phyloP scores from a whole-genome alignment of 2,888 invertebrate species.

The Ochropleura leucogaster region DNA sequence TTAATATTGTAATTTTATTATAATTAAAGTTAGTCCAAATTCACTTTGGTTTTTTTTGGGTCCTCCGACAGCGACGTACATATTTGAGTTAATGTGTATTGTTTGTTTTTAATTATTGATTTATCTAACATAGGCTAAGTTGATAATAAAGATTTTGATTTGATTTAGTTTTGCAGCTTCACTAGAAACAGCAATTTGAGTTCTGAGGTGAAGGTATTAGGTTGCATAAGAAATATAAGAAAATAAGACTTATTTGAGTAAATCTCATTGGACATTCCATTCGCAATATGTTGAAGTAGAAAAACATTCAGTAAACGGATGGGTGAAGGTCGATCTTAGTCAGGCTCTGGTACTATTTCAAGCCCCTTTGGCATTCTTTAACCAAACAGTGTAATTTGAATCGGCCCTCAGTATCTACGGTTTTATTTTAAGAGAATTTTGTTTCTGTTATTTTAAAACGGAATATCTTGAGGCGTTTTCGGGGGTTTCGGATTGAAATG shows the following conservation, averaged over 20 bases:
- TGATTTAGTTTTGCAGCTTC: background rate
- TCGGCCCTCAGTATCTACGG: slow-evolving; percentile 20
- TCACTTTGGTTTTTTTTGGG: no score
- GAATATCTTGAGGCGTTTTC: slow-evolving; percentile 44
- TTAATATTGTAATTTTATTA: no score
- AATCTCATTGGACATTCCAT: background rate
- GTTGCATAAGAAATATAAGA: background rate
- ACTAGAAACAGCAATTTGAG: background rate
- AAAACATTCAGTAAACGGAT: background rate
- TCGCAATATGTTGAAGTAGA: background rate
- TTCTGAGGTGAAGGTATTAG: background rate
- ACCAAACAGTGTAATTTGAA: slow-evolving; percentile 61
- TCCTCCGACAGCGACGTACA: no score
- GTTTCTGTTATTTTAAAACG: slow-evolving; percentile 52
- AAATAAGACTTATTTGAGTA: background rate
- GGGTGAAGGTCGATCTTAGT: background rate
- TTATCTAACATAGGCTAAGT: no score
- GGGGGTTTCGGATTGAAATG: slow-evolving; percentile 22
- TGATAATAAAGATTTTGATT: no score
- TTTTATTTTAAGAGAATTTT: slow-evolving; percentile 43
- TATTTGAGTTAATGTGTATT: no score
- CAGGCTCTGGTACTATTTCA: slow-evolving; percentile 39
- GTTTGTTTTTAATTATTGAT: no score
- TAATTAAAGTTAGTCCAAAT: no score
- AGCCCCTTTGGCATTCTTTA: slow-evolving; percentile 59